Evolutionary conservation across 2,888 invertebrate genomes (phyloP), one percentile per base, ranked within the genome.

Genomic region (Netelia melanura): DNA sequence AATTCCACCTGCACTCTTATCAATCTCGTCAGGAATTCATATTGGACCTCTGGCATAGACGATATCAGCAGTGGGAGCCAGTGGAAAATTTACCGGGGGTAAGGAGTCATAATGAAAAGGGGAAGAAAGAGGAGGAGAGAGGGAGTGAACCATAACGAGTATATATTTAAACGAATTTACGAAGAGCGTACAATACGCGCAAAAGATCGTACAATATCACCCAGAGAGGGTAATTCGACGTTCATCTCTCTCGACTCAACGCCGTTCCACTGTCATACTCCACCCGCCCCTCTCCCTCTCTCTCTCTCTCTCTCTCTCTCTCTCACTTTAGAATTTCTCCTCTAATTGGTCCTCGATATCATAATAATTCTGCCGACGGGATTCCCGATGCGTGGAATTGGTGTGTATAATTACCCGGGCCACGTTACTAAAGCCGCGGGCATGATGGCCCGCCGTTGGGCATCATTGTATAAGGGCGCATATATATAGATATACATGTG

Each of bases 261-360:
- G 58, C 17, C 23, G 21, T 43, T 38, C 10, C 5, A 30, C 30
- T 30, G 30, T 17, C 0, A 17, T 17, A 17, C 17, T 17, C 17
- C 25, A 25, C 25, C 3, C 25, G 0, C 25, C 64, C 43, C 79
- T 75, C 82, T 76, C 79, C 77, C 82, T 76, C 84, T 76, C 80
- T 62, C 58, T 76, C 67, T 52, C 21, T 62, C 56, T 68, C 68
- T 48, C 72, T 81, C 64, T 44, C 64, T 71, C 81, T 86, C 79
- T 79, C 83, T 81, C 84, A 76, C 80, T 65, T 78, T 82, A 70
- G 81, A 70, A 84, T 87, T 88, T 79, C 86, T 78, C 79, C 83
- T 76, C 81, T 89, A 89, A 89, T 89, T 88, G 86, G 87, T 81
- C 84, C 83, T 84, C 86, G 84, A 86, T 87, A 84, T 75, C 17